A percentile compares a stretch with the other conserved stretches of the same genome.
Conservation (phyloP, 2,113 vertebrate genomes). For the Sinocyclocheilus anshuiensis region DNA sequence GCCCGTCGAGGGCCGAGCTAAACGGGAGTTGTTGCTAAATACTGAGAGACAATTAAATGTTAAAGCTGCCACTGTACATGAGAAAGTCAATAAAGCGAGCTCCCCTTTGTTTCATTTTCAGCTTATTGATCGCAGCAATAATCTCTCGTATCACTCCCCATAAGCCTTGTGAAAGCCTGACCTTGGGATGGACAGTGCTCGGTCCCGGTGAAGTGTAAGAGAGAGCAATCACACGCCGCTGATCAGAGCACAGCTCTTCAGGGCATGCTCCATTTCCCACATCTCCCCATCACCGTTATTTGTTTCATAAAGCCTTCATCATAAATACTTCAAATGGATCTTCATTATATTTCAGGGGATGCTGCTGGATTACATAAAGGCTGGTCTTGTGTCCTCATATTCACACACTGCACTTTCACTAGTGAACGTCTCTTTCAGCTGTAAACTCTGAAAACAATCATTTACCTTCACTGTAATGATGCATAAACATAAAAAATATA, state of each 20-base stretch:
- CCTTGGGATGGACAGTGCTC: slow-evolving; percentile 75
- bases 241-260: slow-evolving; percentile 35
- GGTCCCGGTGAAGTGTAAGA: slow-evolving; percentile 38
- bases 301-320: slow-evolving; percentile 58
- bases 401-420: slow-evolving; percentile 23
- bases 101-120: slow-evolving; percentile 82
- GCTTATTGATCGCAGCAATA: slow-evolving; percentile 83
- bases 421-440: slow-evolving; percentile 15
- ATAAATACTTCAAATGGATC: slow-evolving; percentile 47
- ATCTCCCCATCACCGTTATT: slow-evolving; percentile 55
- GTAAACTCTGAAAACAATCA: neutral
- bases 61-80: slow-evolving; percentile 81
- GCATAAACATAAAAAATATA: neutral
- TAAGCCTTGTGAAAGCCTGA: slow-evolving; percentile 79
- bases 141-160: slow-evolving; percentile 82
- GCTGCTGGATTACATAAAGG: slow-evolving; percentile 12
- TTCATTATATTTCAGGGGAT: slow-evolving; percentile 49
- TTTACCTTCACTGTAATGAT: neutral
- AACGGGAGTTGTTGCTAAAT: slow-evolving; percentile 77
- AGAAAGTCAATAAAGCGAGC: slow-evolving; percentile 81
- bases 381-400: neutral
- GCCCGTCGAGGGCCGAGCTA: slow-evolving; percentile 66
- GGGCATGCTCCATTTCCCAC: slow-evolving; percentile 48
- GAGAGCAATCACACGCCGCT: slow-evolving; percentile 50
- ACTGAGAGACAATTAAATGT: slow-evolving; percentile 83